phyloP scores from a whole-genome alignment of 37 sponge, comb jelly and placozoan genomes.

The Axinella damicornis region DNA sequence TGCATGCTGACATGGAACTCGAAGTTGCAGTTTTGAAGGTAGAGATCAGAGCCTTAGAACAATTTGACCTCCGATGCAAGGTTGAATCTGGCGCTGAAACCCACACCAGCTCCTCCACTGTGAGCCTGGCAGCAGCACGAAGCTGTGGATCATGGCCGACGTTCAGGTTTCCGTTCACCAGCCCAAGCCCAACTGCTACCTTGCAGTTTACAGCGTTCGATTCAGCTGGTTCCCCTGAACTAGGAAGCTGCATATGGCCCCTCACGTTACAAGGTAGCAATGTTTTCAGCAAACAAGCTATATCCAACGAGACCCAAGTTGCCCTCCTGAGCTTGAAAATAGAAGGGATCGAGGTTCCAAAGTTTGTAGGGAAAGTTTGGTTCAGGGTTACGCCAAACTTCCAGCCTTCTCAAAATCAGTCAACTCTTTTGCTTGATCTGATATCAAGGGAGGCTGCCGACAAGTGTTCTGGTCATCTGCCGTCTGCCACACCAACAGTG shows the following conservation, averaged over 20 bases:
- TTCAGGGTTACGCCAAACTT: background rate
- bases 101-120: background rate
- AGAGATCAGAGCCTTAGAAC: background rate
- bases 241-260: background rate
- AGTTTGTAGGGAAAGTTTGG: conserved; percentile 15
- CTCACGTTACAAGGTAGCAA: background rate
- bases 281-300: too few species aligned
- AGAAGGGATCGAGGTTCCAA: background rate
- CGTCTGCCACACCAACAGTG: background rate
- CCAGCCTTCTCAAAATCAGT: too few species aligned
- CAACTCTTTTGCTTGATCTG: background rate
- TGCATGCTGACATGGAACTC: conserved; percentile 38
- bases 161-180: conserved; percentile 2
- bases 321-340: background rate
- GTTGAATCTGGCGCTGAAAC: background rate
- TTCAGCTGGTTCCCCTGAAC: background rate
- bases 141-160: background rate
- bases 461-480: background rate
- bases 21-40: conserved; percentile 16
- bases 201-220: background rate
- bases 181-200: background rate
- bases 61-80: conserved; percentile 33
- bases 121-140: background rate
- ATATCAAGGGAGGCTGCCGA: background rate
- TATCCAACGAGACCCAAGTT: background rate